phyloP scores from a whole-genome alignment of 2,888 invertebrate genomes.

The Cephonodes hylas region DNA sequence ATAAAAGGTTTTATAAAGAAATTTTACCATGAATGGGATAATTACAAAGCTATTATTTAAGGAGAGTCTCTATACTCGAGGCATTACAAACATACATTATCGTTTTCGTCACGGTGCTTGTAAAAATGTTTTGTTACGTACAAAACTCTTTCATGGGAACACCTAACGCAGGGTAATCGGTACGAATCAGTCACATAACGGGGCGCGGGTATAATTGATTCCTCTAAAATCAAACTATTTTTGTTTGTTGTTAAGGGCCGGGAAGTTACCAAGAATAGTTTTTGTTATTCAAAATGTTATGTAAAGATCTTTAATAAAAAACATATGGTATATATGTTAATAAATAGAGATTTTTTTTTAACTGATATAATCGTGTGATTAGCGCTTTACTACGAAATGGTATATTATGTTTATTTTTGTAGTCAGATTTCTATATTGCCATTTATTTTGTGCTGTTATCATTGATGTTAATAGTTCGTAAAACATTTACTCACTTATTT shows the following conservation, averaged over 20 bases:
- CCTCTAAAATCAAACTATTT: slow-evolving; percentile 63
- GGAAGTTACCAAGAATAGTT: slow-evolving; percentile 25
- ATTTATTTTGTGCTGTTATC: no score
- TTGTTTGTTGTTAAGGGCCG: slow-evolving; percentile 47
- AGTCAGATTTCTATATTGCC: no score
- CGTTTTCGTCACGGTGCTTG: slow-evolving; percentile 60
- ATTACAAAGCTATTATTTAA: neutral
- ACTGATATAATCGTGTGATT: no score
- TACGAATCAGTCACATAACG: slow-evolving; percentile 56
- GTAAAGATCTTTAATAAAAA: no score
- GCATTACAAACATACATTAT: slow-evolving; percentile 59
- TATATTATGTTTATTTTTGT: no score
- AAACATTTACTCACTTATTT: no score
- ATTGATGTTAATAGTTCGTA: no score
- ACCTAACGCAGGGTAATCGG: slow-evolving; percentile 37
- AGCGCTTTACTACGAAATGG: no score
- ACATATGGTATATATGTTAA: no score
- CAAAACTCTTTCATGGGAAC: slow-evolving; percentile 64
- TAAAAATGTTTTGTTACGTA: slow-evolving; percentile 48
- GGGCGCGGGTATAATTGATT: slow-evolving; percentile 58
- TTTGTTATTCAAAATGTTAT: no score
- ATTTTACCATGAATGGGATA: neutral
- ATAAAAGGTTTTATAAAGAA: neutral
- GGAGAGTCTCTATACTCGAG: neutral
- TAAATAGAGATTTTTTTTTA: no score